Evolutionary conservation across 2,888 invertebrate genomes (phyloP), one percentile per base, ranked within the genome.

Genomic region (Rhamnusium bicolor): DNA sequence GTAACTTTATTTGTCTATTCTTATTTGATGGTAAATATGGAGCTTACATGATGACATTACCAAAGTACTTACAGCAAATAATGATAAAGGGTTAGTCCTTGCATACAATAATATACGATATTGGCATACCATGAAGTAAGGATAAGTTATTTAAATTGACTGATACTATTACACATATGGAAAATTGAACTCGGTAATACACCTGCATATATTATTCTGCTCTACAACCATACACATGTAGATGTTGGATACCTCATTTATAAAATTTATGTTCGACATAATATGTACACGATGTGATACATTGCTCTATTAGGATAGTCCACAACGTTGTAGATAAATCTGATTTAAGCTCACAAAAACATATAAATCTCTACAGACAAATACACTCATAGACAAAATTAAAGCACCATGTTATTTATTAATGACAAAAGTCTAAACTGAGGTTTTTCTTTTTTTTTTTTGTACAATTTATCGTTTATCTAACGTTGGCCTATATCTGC

Each of bases 221-320:
- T 46, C 21, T 24, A 61, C 46, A 61, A 21, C n/a, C 7, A 24
- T 21, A 46, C 24, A n/a, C 21, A 61, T 58, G 46, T 61, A 61
- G 32, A 18, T 61, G 54, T 21, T 47, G 29, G 46, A 40, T 40
- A 67, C 46, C 67, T 19, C 56, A 67, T 67, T 67, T 54, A 56
- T 40, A 10, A 54, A 56, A 67, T 56, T 67, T 67, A 67, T 56
- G 8, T 12, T 8, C 18, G 56, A 56, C 56, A 56, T 46, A 18
- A 18, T 56, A 56, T 24, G 19, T 54, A 29, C n/a, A 67, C 56
- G 32, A 46, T 5, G 27, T 67, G 56, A 67, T 67, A 54, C 40
- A 67, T 24, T 46, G 21, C 67, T 54, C 53, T 53, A 65, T 51
- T 65, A 65, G 24, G 10, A 27, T 40, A 16, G 10, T 29, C 18